Percentiles rank a stretch among this genome's conserved stretches.
phyloP scores from a whole-genome alignment of 2,113 vertebrate genomes.

The Propithecus coquereli region DNA sequence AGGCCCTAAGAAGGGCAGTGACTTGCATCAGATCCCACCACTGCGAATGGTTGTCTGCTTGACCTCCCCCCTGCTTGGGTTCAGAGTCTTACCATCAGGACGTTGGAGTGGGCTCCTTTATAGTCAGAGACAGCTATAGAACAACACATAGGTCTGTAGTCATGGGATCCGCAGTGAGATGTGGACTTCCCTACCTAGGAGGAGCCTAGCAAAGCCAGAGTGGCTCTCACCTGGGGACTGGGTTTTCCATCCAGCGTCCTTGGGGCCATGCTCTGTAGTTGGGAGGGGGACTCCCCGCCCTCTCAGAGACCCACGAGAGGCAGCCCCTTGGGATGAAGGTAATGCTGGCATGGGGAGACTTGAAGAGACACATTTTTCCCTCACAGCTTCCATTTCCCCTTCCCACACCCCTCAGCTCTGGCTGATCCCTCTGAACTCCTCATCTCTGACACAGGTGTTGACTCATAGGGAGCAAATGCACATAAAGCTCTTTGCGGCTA shows the following conservation, averaged over 20 bases:
- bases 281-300: background rate
- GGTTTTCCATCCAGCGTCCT: background rate
- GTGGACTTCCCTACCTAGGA: background rate
- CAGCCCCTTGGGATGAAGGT: background rate
- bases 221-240: background rate
- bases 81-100: background rate
- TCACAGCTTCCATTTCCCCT: background rate
- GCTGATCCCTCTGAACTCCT: background rate
- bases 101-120: background rate
- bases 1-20: background rate
- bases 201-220: background rate
- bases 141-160: background rate
- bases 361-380: background rate
- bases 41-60: background rate
- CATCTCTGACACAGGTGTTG: too few relatives aligned
- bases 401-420: background rate
- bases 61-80: background rate
- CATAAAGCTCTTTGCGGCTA: slow-evolving; percentile 6
- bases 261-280: background rate
- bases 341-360: background rate
- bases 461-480: too few relatives aligned
- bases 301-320: background rate
- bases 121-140: background rate
- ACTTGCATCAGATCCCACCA: background rate
- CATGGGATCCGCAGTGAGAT: background rate